phyloP scores from a whole-genome alignment of 1,140 invertebrate genomes.

The Dryas iulia region DNA sequence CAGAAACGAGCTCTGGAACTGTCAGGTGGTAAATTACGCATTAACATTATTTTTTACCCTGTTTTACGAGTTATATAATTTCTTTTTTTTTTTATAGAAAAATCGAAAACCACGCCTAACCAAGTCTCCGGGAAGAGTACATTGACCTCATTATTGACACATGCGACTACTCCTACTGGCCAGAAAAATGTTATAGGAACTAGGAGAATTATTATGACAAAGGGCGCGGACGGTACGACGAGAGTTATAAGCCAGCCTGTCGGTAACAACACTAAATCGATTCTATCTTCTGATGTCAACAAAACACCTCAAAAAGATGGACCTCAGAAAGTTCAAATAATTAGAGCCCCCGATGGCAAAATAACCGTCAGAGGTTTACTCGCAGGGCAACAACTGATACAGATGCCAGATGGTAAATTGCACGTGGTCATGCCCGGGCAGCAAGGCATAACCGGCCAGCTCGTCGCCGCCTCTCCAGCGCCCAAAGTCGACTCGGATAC shows the following conservation, averaged over 20 bases:
- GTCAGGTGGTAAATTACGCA: slow-evolving; percentile 36
- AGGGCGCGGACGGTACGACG: slow-evolving; percentile 89
- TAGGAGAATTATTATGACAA: slow-evolving; percentile 89
- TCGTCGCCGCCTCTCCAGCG: slow-evolving; percentile 56
- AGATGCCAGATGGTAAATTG: slow-evolving; percentile 95
- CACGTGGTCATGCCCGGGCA: slow-evolving; percentile 86
- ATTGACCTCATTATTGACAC: slow-evolving; percentile 84
- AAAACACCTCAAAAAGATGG: slow-evolving; percentile 74
- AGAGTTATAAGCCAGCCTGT: slow-evolving; percentile 84
- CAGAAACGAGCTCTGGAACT: slow-evolving; percentile 88
- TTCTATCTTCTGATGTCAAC: slow-evolving; percentile 41
- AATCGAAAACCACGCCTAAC: slow-evolving; percentile 68
- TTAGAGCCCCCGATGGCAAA: slow-evolving; percentile 93
- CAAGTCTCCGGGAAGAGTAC: slow-evolving; percentile 83
- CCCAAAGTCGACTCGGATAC: slow-evolving; percentile 37
- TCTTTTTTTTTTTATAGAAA: slow-evolving; percentile 50
- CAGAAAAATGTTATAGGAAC: slow-evolving; percentile 86
- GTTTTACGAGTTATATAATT: background rate
- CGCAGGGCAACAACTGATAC: slow-evolving; percentile 95
- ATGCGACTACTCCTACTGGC: slow-evolving; percentile 79
- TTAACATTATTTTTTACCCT: background rate
- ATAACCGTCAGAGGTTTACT: slow-evolving; percentile 94
- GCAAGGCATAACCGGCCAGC: slow-evolving; percentile 57
- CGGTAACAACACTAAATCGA: slow-evolving; percentile 46
- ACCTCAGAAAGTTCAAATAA: slow-evolving; percentile 93